These are phyloP conservation scores for Botia almorhae DNA, from an alignment of 2,797 vertebrate genomes.

Conservation along the genomic window DNA sequence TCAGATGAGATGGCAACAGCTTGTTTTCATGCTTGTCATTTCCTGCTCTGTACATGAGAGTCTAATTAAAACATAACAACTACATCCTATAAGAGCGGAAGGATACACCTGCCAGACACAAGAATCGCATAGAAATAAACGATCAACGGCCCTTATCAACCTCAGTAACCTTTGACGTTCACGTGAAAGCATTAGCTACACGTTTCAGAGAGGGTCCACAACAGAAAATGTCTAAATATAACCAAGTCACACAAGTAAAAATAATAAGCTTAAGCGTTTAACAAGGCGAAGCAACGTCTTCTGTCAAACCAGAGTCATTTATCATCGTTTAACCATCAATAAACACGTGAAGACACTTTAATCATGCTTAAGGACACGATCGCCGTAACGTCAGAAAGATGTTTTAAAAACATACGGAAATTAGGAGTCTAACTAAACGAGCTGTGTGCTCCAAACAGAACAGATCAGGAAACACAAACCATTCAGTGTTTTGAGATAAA, in stretches of 20 bases:
- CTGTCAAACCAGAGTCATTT: neutral
- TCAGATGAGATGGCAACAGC: neutral
- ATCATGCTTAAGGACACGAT: neutral
- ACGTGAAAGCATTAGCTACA: neutral
- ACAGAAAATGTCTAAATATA: constrained; percentile 46
- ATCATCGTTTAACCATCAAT: neutral
- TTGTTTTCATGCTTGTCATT: constrained; percentile 20
- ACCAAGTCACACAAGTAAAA: constrained; percentile 38
- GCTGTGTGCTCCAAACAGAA: neutral
- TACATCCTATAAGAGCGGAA: constrained; percentile 19
- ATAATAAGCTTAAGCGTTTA: constrained; percentile 56
- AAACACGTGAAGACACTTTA: neutral
- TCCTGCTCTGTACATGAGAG: neutral
- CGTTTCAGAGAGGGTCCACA: neutral
- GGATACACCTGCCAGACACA: constrained; percentile 15
- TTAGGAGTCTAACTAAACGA: neutral
- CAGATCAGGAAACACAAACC: neutral
- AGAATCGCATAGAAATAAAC: neutral
- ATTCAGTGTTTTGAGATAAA: neutral
- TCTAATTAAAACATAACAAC: constrained; percentile 20
- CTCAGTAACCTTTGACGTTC: neutral
- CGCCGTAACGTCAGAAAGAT: neutral
- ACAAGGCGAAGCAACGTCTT: neutral
- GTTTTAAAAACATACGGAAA: neutral
- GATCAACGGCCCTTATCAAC: neutral